Evolutionary conservation across 2,888 invertebrate genomes (phyloP).

Genomic region (Acrobasis repandana): DNA sequence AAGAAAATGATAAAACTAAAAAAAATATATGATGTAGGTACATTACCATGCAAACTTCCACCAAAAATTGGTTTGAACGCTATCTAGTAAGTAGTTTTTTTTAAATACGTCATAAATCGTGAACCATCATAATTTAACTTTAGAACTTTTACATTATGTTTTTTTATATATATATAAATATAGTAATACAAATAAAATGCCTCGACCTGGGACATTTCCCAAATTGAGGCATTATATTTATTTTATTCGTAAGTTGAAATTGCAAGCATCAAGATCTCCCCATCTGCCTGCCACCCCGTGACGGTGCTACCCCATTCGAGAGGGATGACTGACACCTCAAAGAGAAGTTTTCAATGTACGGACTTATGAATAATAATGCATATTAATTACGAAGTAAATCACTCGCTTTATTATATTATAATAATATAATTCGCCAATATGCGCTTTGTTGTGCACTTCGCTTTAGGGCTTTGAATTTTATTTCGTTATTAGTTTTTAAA

Average conservation of each 20-base stretch:
- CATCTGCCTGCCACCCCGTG: not conserved
- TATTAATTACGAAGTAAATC: conserved; percentile 71
- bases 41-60: too few relatives aligned
- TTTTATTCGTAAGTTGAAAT: not conserved
- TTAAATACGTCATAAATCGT: too few relatives aligned
- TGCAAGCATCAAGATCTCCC: conserved; percentile 43
- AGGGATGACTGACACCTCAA: conserved; percentile 74
- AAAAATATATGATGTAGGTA: too few relatives aligned
- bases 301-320: conserved; percentile 20
- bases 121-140: too few relatives aligned
- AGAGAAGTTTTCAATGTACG: conserved; percentile 60
- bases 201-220: too few relatives aligned
- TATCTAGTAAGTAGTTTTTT: too few relatives aligned
- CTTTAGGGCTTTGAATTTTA: conserved; percentile 36
- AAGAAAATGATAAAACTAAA: too few relatives aligned
- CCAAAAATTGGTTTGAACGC: too few relatives aligned
- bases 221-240: too few relatives aligned
- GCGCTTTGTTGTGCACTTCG: conserved; percentile 51
- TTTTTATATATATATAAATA: too few relatives aligned
- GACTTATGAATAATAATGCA: conserved; percentile 49
- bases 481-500: not conserved
- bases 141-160: too few relatives aligned
- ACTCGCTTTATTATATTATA: conserved; percentile 47
- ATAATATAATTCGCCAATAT: conserved; percentile 43
- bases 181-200: too few relatives aligned